These are phyloP conservation scores for Penaeus monodon DNA, from an alignment of 2,888 invertebrate genomes.

Conservation along the genomic window DNA sequence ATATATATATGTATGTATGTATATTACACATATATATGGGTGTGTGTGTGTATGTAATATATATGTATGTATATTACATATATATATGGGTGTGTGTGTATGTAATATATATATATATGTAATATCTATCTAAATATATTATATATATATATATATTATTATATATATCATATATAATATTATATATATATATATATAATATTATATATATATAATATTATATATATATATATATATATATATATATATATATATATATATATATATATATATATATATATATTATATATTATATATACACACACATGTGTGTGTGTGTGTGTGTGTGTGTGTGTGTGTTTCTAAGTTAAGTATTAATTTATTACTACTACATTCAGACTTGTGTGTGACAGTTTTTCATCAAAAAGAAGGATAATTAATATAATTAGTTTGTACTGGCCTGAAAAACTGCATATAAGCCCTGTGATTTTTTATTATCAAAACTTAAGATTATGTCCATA, in stretches of 20 bases:
- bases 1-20: conserved; percentile 7
- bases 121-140: conserved; percentile 16
- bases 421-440: no score
- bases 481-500: no score
- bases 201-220: conserved; percentile 1
- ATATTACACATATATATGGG: background rate
- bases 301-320: background rate
- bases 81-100: background rate
- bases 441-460: no score
- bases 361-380: no score
- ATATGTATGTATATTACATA: background rate
- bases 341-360: no score
- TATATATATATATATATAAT: conserved; percentile 17
- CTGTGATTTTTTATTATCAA: no score
- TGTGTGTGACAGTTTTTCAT: no score
- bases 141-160: conserved; percentile 25
- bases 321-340: background rate
- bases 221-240: conserved; percentile 5
- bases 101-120: conserved; percentile 6
- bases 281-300: background rate
- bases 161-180: no score
- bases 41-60: background rate
- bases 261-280: background rate
- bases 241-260: conserved; percentile 6
- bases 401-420: no score